Percentiles rank a stretch among this genome's conserved stretches.
Evolutionary conservation across 2,113 vertebrate species (phyloP).

Genomic region (Ceyx margarethae): DNA sequence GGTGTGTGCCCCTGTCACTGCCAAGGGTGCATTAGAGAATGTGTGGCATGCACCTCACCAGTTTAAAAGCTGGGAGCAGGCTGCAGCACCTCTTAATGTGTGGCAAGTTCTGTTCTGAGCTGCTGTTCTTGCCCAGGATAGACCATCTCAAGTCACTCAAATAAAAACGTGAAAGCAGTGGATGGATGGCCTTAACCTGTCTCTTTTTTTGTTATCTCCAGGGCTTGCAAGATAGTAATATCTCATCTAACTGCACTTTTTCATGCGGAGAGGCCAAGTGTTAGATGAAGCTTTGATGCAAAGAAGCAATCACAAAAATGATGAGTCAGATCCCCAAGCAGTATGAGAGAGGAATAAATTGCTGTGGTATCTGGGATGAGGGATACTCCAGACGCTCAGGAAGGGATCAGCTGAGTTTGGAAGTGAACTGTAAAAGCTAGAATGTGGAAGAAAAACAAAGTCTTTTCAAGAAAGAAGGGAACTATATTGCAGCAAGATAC

Average conservation of each 20-base stretch:
- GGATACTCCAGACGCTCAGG: neutral
- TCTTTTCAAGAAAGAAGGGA: neutral
- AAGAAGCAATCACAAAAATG: neutral
- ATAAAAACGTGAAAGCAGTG: neutral
- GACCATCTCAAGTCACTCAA: neutral
- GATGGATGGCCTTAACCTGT: neutral
- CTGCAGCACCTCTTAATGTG: neutral
- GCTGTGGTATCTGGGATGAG: neutral
- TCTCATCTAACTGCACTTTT: neutral
- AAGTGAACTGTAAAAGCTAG: neutral
- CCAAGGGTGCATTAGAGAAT: fast-evolving
- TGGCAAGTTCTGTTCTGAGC: neutral
- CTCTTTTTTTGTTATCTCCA: neutral
- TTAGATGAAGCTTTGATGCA: neutral
- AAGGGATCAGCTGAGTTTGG: neutral
- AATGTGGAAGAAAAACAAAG: neutral
- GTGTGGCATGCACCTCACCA: neutral
- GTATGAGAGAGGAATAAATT: neutral
- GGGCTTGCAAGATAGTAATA: neutral
- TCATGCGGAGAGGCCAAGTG: neutral
- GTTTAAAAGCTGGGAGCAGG: neutral
- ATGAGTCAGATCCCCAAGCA: neutral
- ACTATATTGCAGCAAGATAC: neutral
- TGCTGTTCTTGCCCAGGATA: neutral
- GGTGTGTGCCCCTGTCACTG: neutral